Conservation (phyloP, 2,113 vertebrate genomes). For the Aramus guarauna region DNA sequence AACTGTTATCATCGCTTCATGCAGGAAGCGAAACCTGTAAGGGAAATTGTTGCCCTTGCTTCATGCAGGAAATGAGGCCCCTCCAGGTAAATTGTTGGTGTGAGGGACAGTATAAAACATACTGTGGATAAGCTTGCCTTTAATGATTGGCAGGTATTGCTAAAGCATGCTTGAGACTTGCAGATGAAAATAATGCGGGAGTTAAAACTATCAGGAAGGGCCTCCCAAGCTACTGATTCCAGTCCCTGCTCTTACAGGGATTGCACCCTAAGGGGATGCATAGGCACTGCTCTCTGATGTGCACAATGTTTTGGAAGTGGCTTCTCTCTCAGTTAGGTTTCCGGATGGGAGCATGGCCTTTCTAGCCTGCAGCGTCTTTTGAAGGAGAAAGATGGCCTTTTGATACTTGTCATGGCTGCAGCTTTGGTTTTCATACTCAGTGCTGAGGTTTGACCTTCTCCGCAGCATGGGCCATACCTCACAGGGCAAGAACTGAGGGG, state of each 20-base stretch:
- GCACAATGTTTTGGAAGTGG: background rate
- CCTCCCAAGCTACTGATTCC: background rate
- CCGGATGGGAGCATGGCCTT: background rate
- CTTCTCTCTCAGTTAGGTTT: background rate
- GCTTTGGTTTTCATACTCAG: background rate
- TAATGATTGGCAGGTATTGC: background rate
- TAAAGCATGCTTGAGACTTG: background rate
- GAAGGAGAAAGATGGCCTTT: background rate
- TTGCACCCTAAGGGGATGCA: accelerated
- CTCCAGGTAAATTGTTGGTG: background rate
- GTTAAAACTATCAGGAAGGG: background rate
- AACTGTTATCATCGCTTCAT: background rate
- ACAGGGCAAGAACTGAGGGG: background rate
- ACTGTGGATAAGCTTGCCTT: background rate
- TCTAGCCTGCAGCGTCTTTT: background rate
- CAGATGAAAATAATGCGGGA: background rate
- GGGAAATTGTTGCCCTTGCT: background rate
- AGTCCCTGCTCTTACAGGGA: background rate
- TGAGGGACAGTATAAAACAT: background rate
- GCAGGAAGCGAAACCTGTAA: background rate
- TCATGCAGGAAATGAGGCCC: background rate
- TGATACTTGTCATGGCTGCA: background rate
- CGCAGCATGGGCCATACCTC: background rate
- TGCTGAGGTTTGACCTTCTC: background rate
- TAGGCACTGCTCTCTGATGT: background rate